Evolutionary conservation across 2,797 vertebrate genomes (phyloP).

Genomic region (Schizopygopsis pylzovi): DNA sequence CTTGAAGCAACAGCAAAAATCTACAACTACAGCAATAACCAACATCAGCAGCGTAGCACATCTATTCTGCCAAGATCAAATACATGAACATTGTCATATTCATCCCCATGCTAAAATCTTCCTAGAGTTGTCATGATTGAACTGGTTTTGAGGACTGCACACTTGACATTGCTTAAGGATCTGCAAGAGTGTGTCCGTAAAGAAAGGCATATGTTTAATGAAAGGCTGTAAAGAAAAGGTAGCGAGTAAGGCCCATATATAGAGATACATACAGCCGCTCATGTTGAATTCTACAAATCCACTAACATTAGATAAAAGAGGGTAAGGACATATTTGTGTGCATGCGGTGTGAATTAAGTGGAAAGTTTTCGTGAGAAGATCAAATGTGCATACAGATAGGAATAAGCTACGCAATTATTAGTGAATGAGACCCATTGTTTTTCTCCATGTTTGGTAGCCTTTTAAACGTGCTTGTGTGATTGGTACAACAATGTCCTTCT

Average conservation of each 20-base stretch:
- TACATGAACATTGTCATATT: too few species aligned
- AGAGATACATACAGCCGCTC: neutral
- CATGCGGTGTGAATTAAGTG: neutral
- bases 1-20: too few species aligned
- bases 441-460: neutral
- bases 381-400: neutral
- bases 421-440: neutral
- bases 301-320: neutral
- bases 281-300: neutral
- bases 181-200: neutral
- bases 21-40: too few species aligned
- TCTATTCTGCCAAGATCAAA: too few species aligned
- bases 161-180: neutral
- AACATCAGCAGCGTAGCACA: too few species aligned
- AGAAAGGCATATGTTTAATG: neutral
- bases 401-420: neutral
- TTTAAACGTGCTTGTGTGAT: constrained; percentile 7
- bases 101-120: too few species aligned
- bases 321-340: neutral
- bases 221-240: neutral
- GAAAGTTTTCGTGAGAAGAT: neutral
- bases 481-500: neutral
- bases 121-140: too few species aligned
- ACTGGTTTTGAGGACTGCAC: neutral
- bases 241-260: neutral